These are phyloP conservation scores for Ellobium chinense DNA, from an alignment of 2,888 invertebrate species.

Conservation along the genomic window DNA sequence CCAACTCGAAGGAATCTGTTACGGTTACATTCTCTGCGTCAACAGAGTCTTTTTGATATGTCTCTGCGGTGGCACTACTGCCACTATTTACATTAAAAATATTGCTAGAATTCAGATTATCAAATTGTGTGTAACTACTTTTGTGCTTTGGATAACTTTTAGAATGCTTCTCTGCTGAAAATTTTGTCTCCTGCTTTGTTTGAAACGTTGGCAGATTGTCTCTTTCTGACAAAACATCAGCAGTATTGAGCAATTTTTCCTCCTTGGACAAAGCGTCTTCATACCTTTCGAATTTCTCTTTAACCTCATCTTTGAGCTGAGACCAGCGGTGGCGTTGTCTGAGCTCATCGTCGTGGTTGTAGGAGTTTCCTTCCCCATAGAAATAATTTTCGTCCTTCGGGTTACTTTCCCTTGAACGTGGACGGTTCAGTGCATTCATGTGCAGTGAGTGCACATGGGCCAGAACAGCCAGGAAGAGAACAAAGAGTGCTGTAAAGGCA, in stretches of 20 bases:
- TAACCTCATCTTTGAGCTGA: not conserved
- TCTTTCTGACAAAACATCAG: not conserved
- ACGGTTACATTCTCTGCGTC: not conserved
- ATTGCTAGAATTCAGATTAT: not conserved
- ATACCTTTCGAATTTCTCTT: not conserved
- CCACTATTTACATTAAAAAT: not conserved
- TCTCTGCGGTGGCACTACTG: not conserved
- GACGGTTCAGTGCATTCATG: not conserved
- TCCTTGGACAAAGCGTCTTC: not conserved
- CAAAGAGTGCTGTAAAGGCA: not conserved
- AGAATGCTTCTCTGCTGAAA: not conserved
- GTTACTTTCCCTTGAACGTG: not conserved
- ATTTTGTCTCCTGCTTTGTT: not conserved
- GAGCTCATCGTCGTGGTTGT: no score
- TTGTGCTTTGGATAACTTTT: not conserved
- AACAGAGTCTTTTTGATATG: not conserved
- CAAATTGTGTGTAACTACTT: not conserved
- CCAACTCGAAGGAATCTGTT: not conserved
- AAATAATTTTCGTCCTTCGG: not conserved
- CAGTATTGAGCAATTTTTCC: not conserved
- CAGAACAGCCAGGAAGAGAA: slow-evolving; percentile 3
- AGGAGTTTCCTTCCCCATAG: not conserved
- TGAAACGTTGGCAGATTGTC: not conserved
- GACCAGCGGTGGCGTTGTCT: not conserved
- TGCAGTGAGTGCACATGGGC: slow-evolving; percentile 10